phyloP scores from a whole-genome alignment of 2,797 vertebrate species.

The Anguilla marmorata region DNA sequence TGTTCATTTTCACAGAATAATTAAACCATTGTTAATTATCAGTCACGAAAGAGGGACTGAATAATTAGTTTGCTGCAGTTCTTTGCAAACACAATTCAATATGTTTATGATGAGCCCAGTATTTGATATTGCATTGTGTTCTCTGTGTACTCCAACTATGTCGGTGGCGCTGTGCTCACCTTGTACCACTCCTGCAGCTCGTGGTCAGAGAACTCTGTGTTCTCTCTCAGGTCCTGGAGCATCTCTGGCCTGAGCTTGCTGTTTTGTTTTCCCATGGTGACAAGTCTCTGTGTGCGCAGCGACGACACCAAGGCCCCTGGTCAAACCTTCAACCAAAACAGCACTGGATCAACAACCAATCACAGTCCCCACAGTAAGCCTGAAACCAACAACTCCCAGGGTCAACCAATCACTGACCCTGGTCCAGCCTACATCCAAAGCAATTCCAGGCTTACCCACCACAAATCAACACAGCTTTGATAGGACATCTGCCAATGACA shows the following conservation, averaged over 20 bases:
- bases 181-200: conserved; percentile 86
- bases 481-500: not conserved
- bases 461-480: conserved; percentile 7
- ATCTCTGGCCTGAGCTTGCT: conserved; percentile 82
- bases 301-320: conserved; percentile 57
- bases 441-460: not conserved
- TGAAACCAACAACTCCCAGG: conserved; percentile 53
- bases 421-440: not conserved
- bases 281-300: conserved; percentile 50
- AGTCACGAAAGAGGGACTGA: not conserved
- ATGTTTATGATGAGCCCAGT: not conserved
- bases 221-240: conserved; percentile 81
- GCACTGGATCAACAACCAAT: conserved; percentile 23
- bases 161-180: conserved; percentile 50
- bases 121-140: not conserved
- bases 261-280: conserved; percentile 83
- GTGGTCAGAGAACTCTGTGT: conserved; percentile 81
- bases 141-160: not conserved
- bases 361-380: conserved; percentile 63
- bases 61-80: not conserved
- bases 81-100: not conserved
- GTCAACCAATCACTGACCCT: conserved; percentile 19
- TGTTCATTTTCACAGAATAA: not conserved
- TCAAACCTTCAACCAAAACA: conserved; percentile 66
- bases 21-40: not conserved